phyloP scores from a whole-genome alignment of 2,113 vertebrate species.

The Neopipo cinnamomea region DNA sequence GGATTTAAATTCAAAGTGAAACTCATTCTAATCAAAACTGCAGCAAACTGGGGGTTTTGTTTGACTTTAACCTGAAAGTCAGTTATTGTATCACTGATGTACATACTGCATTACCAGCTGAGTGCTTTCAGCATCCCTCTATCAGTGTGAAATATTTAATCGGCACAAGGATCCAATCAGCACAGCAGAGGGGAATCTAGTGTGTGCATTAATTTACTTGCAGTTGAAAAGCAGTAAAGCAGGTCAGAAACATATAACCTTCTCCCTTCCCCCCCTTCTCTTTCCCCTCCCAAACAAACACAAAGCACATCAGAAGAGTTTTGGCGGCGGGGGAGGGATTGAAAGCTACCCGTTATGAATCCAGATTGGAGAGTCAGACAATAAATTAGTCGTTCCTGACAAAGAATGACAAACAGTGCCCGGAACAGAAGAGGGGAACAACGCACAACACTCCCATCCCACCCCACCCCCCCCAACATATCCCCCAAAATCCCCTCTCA shows the following conservation, averaged over 20 bases:
- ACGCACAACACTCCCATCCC: background rate
- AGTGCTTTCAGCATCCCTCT: constrained; percentile 56
- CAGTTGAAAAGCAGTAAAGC: constrained; percentile 61
- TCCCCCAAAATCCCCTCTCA: background rate
- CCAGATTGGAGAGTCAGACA: constrained; percentile 28
- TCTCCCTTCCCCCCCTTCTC: background rate
- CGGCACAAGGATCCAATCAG: constrained; percentile 56
- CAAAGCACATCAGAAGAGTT: constrained; percentile 43
- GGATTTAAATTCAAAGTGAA: constrained; percentile 60
- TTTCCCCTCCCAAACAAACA: constrained; percentile 30
- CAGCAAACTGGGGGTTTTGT: constrained; percentile 51
- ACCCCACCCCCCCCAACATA: background rate
- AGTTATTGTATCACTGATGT: constrained; percentile 40
- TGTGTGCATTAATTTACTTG: constrained; percentile 55
- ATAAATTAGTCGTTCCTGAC: constrained; percentile 32
- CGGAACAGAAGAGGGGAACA: background rate
- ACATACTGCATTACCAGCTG: constrained; percentile 47
- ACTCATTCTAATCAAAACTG: constrained; percentile 55
- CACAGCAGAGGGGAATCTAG: constrained; percentile 39
- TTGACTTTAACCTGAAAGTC: constrained; percentile 51
- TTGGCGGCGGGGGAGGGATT: background rate
- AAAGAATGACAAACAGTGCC: constrained; percentile 12
- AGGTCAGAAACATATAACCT: constrained; percentile 52
- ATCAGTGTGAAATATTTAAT: constrained; percentile 66
- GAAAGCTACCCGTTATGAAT: constrained; percentile 1